Percentiles rank a stretch among this genome's conserved stretches.
Evolutionary conservation across 2,113 vertebrate species (phyloP).

Genomic region (Tylochromis polylepis): DNA sequence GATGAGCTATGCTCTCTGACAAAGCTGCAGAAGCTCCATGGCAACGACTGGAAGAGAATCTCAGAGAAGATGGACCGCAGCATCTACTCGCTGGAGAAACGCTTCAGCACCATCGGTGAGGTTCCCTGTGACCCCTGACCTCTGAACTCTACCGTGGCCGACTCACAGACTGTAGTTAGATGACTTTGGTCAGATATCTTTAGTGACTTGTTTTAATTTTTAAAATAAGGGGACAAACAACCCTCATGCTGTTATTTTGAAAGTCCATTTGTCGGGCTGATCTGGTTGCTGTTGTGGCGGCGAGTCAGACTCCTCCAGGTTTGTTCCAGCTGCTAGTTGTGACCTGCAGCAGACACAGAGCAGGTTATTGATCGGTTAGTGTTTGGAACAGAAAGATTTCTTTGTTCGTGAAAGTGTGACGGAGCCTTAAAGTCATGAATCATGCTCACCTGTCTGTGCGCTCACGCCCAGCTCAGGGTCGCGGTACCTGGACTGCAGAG

Average conservation of each 20-base stretch:
- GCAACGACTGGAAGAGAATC: constrained; percentile 66
- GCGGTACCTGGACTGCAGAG: background rate
- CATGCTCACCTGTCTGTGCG: background rate
- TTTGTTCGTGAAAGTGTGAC: too few species aligned
- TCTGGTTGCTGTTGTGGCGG: background rate
- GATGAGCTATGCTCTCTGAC: constrained; percentile 36
- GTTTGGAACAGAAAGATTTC: background rate
- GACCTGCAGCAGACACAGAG: background rate
- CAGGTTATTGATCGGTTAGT: background rate
- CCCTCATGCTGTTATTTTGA: background rate
- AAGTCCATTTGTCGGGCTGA: background rate
- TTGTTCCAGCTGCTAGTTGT: background rate
- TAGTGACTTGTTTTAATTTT: background rate
- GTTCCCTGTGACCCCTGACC: background rate
- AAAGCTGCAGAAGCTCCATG: constrained; percentile 54
- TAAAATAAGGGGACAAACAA: background rate
- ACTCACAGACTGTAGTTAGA: background rate
- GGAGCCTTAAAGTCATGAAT: background rate
- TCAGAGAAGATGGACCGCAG: constrained; percentile 63
- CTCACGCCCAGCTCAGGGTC: background rate
- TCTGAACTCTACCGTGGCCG: background rate
- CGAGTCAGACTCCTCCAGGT: background rate
- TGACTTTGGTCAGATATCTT: background rate
- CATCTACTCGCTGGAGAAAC: constrained; percentile 53
- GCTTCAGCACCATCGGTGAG: constrained; percentile 45